Conservation (phyloP, 2,113 vertebrate species). For the Sinocyclocheilus grahami region DNA sequence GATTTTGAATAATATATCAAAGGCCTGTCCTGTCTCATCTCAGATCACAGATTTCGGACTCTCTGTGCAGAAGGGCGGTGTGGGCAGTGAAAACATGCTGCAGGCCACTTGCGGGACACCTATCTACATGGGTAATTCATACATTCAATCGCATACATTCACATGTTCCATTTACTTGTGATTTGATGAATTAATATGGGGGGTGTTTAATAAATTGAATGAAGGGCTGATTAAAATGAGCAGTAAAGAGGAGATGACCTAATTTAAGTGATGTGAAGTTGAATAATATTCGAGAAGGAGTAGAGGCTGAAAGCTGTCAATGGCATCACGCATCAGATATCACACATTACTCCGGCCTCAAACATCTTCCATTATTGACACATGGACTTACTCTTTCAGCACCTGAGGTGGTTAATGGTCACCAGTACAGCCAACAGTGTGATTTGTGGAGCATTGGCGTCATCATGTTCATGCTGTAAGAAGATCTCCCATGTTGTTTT, state of each 20-base stretch:
- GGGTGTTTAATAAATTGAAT: constrained; percentile 48
- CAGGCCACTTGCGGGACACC: constrained; percentile 83
- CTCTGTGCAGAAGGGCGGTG: constrained; percentile 79
- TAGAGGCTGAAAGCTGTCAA: constrained; percentile 18
- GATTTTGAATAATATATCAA: not conserved
- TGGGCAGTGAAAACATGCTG: constrained; percentile 79
- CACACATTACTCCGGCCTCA: not conserved
- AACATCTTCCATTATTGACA: constrained; percentile 51
- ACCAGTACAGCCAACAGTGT: constrained; percentile 86
- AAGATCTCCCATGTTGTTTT: constrained; percentile 6
- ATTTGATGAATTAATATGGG: constrained; percentile 39
- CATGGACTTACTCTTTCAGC: constrained; percentile 80
- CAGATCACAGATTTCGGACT: constrained; percentile 88
- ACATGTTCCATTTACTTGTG: constrained; percentile 35
- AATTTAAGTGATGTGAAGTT: constrained; percentile 42
- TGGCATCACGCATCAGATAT: constrained; percentile 20
- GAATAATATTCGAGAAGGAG: constrained; percentile 26
- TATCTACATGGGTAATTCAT: constrained; percentile 81
- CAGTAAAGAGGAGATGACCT: constrained; percentile 45
- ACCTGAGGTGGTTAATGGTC: constrained; percentile 87
- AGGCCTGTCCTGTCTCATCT: constrained; percentile 32
- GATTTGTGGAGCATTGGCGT: constrained; percentile 92
- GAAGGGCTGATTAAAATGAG: constrained; percentile 51
- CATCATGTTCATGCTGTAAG: constrained; percentile 93
- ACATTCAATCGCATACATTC: constrained; percentile 27